Base-by-base conservation (phyloP, 2,888 invertebrate species). In the Ennomos fuscantarius region DNA sequence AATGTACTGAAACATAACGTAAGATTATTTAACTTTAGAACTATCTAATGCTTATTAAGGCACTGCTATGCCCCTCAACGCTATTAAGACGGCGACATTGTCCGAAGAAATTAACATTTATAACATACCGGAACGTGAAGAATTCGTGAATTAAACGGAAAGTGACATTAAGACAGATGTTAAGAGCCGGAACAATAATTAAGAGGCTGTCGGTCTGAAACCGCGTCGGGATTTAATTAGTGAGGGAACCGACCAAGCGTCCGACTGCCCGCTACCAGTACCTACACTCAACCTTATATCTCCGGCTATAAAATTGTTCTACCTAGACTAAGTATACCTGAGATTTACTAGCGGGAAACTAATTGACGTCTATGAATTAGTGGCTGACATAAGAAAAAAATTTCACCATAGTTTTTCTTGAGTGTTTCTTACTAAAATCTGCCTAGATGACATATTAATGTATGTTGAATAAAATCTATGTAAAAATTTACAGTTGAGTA, bases 161-260 rank as follows among this genome's bases (percentile, higher is more conserved):
- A 86, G 86, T 87, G 89, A 87, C 86, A 82, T 86, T 86, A 89
- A 90, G 89, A 88, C 89, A 88, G 87, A 89, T 89, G 90, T 90
- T 90, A 89, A 89, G 86, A 84, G 84, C 84, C 82, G 83, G 85
- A 84, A 87, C 88, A 89, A 90, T 90, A 91, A 90, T 90, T 89
- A 91, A 90, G 90, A 91, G 88, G 87, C 85, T 84, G 89, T 85
- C 89, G 87, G 86, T 86, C 84, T 83, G 84, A 82, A 86, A 88
- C 89, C 88, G 85, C 83, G 84, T 85, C 81, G 84, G 86, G 89
- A 91, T 92, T 91, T 91, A 92, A 92, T 92, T 91, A 92, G 87
- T 82, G 89, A 82, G 84, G 76, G 87, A 84, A 84, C 84, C 84
- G 85, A 84, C 76, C 79, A 68, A 67, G 65, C 64, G 66, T 62